Evolutionary conservation across 2,113 vertebrate species (phyloP).

Genomic region (Osmerus eperlanus): DNA sequence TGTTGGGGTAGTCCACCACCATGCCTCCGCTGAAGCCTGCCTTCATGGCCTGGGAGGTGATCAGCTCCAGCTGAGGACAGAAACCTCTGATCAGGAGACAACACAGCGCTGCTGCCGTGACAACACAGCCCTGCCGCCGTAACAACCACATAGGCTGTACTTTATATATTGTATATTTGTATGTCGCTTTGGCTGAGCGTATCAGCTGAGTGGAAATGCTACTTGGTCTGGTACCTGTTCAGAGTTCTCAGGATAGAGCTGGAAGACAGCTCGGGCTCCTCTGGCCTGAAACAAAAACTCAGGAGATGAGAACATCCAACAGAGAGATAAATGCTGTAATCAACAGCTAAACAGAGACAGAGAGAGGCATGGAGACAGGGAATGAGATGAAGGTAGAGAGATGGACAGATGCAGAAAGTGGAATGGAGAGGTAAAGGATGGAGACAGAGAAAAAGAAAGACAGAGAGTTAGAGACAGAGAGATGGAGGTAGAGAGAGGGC

Average conservation of each 20-base stretch:
- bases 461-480: no score
- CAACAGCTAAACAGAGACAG: no score
- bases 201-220: not conserved
- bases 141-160: no score
- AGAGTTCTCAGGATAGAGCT: constrained; percentile 92
- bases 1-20: constrained; percentile 98
- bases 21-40: constrained; percentile 93
- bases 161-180: no score
- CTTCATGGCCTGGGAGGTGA: constrained; percentile 88
- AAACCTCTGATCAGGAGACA: not conserved
- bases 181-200: not conserved
- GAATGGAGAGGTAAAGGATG: no score
- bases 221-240: constrained; percentile 78
- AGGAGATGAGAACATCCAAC: not conserved
- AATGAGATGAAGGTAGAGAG: no score
- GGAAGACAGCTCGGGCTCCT: constrained; percentile 87
- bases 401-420: no score
- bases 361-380: no score
- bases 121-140: no score
- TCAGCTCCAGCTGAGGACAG: constrained; percentile 83
- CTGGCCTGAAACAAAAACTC: constrained; percentile 70
- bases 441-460: no score
- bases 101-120: not conserved
- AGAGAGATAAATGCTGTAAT: no score
- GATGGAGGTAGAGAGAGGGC: no score